phyloP scores from a whole-genome alignment of 2,888 invertebrate genomes.

The Athalia rosae region DNA sequence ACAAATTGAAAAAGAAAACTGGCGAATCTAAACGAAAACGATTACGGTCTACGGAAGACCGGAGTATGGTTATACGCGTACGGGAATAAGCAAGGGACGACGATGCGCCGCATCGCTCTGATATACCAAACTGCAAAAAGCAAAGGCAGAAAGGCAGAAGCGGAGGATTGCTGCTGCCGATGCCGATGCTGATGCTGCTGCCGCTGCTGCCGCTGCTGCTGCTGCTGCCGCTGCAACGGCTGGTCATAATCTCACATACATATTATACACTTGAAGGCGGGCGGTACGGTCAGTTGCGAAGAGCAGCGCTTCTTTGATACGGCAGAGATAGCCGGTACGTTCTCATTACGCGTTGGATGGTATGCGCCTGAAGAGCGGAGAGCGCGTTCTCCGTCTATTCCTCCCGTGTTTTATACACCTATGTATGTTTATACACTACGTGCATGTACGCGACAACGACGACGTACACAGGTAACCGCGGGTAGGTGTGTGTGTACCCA shows the following conservation, averaged over 20 bases:
- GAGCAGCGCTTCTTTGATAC: constrained; percentile 42
- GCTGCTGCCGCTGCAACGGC: neutral
- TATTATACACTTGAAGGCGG: neutral
- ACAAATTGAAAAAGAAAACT: too few relatives aligned
- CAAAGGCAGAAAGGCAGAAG: too few relatives aligned
- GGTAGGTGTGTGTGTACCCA: constrained; percentile 32
- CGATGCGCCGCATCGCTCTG: too few relatives aligned
- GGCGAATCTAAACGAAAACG: too few relatives aligned
- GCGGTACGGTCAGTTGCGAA: constrained; percentile 44
- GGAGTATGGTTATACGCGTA: too few relatives aligned
- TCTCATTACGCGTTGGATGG: constrained; percentile 73
- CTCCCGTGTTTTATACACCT: constrained; percentile 14
- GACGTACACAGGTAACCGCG: neutral
- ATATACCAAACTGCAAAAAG: too few relatives aligned
- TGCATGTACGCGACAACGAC: neutral
- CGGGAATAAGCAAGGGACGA: too few relatives aligned
- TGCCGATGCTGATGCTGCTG: too few relatives aligned
- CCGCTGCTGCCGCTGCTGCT: constrained; percentile 1
- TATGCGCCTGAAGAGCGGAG: constrained; percentile 60
- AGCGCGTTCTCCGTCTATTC: constrained; percentile 42
- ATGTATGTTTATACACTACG: neutral
- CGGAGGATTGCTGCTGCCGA: too few relatives aligned
- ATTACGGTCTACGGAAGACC: too few relatives aligned
- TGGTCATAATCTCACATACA: constrained; percentile 17
- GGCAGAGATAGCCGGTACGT: constrained; percentile 66